Evolutionary conservation across 2,888 invertebrate genomes (phyloP).

Genomic region (Perithous albicinctus): DNA sequence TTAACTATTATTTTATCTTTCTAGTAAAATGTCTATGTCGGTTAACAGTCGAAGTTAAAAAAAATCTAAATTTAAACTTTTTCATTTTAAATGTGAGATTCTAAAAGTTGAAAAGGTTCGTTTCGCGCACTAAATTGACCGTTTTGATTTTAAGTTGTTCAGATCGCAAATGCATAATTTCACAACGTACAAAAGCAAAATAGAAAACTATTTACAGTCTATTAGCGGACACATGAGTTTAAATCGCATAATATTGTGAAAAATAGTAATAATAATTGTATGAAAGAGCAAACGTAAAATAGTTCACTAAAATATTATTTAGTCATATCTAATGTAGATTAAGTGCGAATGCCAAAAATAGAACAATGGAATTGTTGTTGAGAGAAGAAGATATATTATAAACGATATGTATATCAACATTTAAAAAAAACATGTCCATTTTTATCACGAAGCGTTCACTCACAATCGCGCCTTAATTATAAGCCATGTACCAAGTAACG

Average conservation of each 20-base stretch:
- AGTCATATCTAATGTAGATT: conserved; percentile 1
- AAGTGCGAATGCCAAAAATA: conserved; percentile 29
- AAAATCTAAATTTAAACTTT: too few relatives aligned
- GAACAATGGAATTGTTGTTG: not conserved
- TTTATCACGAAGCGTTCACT: conserved; percentile 27
- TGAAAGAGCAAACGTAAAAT: not conserved
- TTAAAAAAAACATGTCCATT: conserved; percentile 23
- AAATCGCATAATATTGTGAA: not conserved
- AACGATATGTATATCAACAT: not conserved
- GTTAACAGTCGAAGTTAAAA: too few relatives aligned
- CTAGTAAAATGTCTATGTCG: too few relatives aligned
- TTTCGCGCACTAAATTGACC: too few relatives aligned
- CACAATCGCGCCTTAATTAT: conserved; percentile 45
- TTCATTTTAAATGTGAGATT: too few relatives aligned
- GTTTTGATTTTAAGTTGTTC: too few relatives aligned
- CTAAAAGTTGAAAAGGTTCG: too few relatives aligned
- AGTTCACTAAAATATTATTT: not conserved
- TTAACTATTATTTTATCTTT: too few relatives aligned
- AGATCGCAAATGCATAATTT: too few relatives aligned
- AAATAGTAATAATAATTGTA: not conserved
- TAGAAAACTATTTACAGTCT: too few relatives aligned
- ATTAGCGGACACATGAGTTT: too few relatives aligned
- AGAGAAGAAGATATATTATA: not conserved
- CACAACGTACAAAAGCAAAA: too few relatives aligned
- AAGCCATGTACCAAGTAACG: conserved; percentile 30